A percentile compares a stretch with the other conserved stretches of the same genome.
phyloP scores from a whole-genome alignment of 2,113 vertebrate species.

The Podocnemis expansa region DNA sequence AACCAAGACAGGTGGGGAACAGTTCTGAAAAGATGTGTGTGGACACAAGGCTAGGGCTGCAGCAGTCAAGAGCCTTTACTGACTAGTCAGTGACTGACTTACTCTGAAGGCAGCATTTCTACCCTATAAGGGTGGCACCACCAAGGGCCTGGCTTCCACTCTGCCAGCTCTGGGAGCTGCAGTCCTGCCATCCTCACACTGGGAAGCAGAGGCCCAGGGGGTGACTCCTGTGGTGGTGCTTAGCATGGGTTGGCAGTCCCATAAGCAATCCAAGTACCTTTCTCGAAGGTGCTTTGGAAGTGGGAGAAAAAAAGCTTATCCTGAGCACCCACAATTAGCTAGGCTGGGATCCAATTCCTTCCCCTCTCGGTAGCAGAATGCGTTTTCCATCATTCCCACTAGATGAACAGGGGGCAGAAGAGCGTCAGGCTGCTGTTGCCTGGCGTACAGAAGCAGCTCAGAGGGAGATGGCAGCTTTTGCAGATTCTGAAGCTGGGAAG shows the following conservation, averaged over 20 bases:
- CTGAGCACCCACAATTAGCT: background rate
- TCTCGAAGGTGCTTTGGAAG: background rate
- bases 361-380: rapidly evolving
- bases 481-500: background rate
- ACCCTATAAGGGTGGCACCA: rapidly evolving
- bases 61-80: background rate
- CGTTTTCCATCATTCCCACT: background rate
- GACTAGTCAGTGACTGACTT: background rate
- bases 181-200: rapidly evolving
- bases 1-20: background rate
- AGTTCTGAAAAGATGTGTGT: background rate
- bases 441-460: rapidly evolving
- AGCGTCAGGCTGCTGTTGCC: background rate
- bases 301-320: background rate
- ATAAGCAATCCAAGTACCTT: background rate
- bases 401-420: background rate
- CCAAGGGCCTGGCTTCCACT: background rate
- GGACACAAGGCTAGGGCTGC: background rate
- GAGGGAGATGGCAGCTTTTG: too few relatives aligned
- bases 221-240: background rate
- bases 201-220: background rate
- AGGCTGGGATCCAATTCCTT: background rate
- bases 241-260: background rate
- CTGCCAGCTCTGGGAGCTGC: background rate
- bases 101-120: rapidly evolving